phyloP scores from a whole-genome alignment of 1,140 invertebrate genomes.

The Trinorchestia longiramus region DNA sequence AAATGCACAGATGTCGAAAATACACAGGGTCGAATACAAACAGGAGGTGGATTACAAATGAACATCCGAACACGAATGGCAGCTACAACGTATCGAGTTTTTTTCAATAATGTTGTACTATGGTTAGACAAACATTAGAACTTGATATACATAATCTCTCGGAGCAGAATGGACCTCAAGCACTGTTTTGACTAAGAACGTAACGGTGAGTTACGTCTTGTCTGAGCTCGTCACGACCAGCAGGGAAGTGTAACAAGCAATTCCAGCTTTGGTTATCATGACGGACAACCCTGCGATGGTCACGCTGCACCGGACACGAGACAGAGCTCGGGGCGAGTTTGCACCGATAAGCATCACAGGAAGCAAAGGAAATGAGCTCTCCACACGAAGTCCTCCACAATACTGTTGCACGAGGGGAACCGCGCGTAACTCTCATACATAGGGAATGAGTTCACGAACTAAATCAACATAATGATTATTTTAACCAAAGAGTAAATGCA shows the following conservation, averaged over 20 bases:
- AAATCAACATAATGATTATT: not conserved
- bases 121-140: not conserved
- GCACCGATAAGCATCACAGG: constrained; percentile 5
- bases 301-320: not conserved
- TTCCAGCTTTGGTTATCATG: not conserved
- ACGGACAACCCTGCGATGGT: not conserved
- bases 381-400: not conserved
- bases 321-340: not conserved
- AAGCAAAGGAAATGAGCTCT: not conserved
- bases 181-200: not conserved
- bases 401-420: not conserved
- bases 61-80: not conserved
- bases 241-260: not conserved
- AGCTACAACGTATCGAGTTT: not conserved
- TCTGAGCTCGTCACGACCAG: no score
- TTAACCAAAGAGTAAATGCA: not conserved
- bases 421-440: not conserved
- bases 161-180: no score
- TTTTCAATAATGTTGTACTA: not conserved
- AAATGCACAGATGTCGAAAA: not conserved
- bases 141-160: not conserved
- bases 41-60: not conserved
- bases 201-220: not conserved
- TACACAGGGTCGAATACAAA: not conserved
- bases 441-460: not conserved